Evolutionary conservation across 1,140 invertebrate species (phyloP).

Genomic region (Euschistus heros): DNA sequence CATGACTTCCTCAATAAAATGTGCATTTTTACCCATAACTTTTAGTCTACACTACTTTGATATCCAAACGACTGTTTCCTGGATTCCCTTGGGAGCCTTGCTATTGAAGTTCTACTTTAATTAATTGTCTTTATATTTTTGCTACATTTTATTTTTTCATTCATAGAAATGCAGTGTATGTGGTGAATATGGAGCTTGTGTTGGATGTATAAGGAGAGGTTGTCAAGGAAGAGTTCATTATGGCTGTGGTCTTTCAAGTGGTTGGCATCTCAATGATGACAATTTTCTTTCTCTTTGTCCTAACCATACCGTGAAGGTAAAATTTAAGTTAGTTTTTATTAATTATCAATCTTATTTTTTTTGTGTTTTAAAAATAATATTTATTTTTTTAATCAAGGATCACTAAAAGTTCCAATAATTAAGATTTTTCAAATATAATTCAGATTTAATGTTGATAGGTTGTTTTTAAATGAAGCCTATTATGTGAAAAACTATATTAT

Average conservation of each 20-base stretch:
- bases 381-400: background rate
- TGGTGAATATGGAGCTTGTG: constrained; percentile 30
- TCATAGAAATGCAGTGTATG: constrained; percentile 30
- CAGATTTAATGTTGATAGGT: background rate
- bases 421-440: background rate
- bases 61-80: too few relatives aligned
- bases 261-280: constrained; percentile 30
- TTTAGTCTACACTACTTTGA: too few relatives aligned
- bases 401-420: background rate
- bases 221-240: constrained; percentile 29
- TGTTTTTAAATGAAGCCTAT: background rate
- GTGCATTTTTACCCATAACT: too few relatives aligned
- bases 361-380: background rate
- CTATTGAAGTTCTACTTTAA: too few relatives aligned
- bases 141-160: constrained; percentile 19
- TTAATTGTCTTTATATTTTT: background rate
- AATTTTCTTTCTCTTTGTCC: constrained; percentile 31
- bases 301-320: constrained; percentile 17
- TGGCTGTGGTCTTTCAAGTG: constrained; percentile 29
- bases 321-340: background rate
- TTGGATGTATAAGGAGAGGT: constrained; percentile 30
- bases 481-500: too few relatives aligned
- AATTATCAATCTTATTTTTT: background rate
- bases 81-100: too few relatives aligned
- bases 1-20: too few relatives aligned